Evolutionary conservation across 2,113 vertebrate genomes (phyloP).

Genomic region (Platanista minor): DNA sequence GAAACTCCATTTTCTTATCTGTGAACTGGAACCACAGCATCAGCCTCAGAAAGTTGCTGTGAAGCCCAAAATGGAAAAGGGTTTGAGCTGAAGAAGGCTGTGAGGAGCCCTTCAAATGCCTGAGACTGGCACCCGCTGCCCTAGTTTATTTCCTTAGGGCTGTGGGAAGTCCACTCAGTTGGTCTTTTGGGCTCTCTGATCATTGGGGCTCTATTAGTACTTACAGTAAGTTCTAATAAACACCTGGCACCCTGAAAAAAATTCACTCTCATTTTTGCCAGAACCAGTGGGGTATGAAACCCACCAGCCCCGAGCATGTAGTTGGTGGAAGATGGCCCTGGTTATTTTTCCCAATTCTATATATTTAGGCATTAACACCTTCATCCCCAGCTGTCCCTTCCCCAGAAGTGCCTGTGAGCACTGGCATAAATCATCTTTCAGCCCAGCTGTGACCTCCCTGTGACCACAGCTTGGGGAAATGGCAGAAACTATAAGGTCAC

Average conservation of each 20-base stretch:
- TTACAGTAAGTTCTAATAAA: background rate
- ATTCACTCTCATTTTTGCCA: background rate
- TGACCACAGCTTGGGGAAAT: background rate
- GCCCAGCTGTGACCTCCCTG: background rate
- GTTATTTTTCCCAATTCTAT: background rate
- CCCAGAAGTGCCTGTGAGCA: background rate
- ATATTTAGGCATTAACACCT: background rate
- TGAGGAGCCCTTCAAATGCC: background rate
- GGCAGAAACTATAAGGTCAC: background rate
- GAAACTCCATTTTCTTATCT: background rate
- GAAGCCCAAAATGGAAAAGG: background rate
- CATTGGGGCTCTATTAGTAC: background rate
- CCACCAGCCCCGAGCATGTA: background rate
- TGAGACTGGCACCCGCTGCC: background rate
- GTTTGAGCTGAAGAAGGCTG: background rate
- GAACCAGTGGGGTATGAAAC: background rate
- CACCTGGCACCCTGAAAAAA: background rate
- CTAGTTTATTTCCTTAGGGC: background rate
- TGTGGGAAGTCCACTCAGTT: background rate
- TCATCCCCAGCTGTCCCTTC: background rate
- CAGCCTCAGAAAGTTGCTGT: background rate
- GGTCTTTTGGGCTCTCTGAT: background rate
- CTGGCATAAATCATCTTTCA: background rate
- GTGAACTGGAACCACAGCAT: no score
- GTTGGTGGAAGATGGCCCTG: background rate